Evolutionary conservation across 2,888 invertebrate species (phyloP), one percentile per base, ranked within the genome.

Genomic region (Troides helena): DNA sequence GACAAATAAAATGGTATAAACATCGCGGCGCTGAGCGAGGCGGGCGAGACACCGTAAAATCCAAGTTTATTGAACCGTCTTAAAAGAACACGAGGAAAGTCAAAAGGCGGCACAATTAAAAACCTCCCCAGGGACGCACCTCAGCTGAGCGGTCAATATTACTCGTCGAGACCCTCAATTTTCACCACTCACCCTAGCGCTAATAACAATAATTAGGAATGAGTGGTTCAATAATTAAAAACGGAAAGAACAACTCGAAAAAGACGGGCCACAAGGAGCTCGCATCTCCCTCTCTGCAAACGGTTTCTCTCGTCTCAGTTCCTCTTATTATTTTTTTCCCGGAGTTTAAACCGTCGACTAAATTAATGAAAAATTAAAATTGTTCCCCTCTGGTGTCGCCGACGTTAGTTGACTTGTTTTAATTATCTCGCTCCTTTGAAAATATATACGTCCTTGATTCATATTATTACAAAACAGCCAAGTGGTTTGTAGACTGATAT

Each of bases 141-240:
- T 85, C 83, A 85, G 83, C 83, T 84, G 80, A 87, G 85, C 90
- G 92, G 92, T 92, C 92, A 92, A 92, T 92, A 90, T 90, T 85
- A 81, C 88, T 84, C 80, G 81, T 78, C 85, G 79, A 88, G 90
- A 86, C 92, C 92, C 92, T 91, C 91, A 92, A 92, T 92, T 90
- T 92, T 90, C 92, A 89, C 90, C 92, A 89, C 90, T 90, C 86
- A 82, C 92, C 90, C 90, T 84, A 82, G 82, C 88, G 89, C 93
- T 93, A 93, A 93, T 93, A 93, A 93, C 92, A 93, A 93, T 93
- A 93, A 93, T 93, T 93, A 93, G 93, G 87, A 93, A 93, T 93
- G 93, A 93, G 93, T 93, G 93, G 93, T 93, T 92, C 93, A 90
- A 93, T 93, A 93, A 93, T 93, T 93, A 93, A 93, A 93, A 93